phyloP scores from a whole-genome alignment of 2,888 invertebrate genomes.

The Orthosia cruda region DNA sequence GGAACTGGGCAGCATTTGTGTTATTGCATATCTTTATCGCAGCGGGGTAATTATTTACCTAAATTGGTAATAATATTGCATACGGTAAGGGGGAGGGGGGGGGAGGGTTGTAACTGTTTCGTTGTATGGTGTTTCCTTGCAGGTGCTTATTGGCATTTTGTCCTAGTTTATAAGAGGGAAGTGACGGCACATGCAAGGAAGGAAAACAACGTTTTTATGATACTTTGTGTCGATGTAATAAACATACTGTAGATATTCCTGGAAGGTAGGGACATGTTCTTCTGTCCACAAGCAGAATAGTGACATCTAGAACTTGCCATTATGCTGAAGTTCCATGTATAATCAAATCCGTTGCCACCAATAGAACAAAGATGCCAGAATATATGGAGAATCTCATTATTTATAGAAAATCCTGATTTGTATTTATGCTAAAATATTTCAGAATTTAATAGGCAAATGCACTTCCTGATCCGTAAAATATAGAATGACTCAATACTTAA shows the following conservation, averaged over 20 bases:
- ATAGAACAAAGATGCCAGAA: no score
- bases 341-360: no score
- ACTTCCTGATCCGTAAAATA: no score
- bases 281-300: no score
- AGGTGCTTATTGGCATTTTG: slow-evolving; percentile 19
- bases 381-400: no score
- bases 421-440: no score
- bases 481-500: not conserved
- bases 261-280: not conserved
- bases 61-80: slow-evolving; percentile 53
- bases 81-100: slow-evolving; percentile 17
- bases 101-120: slow-evolving; percentile 31
- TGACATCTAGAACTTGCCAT: no score
- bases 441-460: no score
- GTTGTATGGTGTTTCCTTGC: slow-evolving; percentile 17
- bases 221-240: not conserved
- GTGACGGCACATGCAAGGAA: not conserved
- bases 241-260: not conserved
- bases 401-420: no score
- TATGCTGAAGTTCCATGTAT: no score
- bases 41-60: slow-evolving; percentile 60
- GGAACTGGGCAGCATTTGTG: slow-evolving; percentile 70
- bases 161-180: not conserved
- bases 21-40: slow-evolving; percentile 65
- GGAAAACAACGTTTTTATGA: not conserved